Conservation (phyloP, 2,888 invertebrate genomes). For the Chrysina gloriosa region DNA sequence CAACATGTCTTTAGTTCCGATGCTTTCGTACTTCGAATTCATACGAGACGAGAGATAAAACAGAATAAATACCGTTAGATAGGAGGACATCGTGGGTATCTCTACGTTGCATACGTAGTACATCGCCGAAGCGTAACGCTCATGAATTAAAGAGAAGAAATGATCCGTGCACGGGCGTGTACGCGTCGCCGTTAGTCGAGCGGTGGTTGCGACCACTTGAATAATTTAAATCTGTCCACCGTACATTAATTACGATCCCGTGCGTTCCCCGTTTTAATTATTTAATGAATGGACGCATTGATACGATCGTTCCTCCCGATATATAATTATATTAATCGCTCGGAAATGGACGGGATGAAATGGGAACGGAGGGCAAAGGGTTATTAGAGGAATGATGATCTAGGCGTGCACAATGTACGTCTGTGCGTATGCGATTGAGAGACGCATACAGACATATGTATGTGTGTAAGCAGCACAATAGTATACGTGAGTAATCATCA, state of each 20-base stretch:
- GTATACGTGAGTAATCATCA: too few species aligned
- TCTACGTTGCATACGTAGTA: too few species aligned
- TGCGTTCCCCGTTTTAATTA: slow-evolving; percentile 39
- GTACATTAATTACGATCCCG: slow-evolving; percentile 48
- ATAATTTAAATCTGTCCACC: slow-evolving; percentile 59
- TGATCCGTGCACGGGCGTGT: slow-evolving; percentile 44
- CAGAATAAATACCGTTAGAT: slow-evolving; percentile 14
- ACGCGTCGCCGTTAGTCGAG: slow-evolving; percentile 15
- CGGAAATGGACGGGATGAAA: slow-evolving; percentile 27
- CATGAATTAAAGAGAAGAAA: slow-evolving; percentile 56
- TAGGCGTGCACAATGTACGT: background rate
- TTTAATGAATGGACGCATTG: slow-evolving; percentile 39
- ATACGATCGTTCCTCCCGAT: slow-evolving; percentile 37
- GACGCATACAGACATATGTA: too few species aligned
- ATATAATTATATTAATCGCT: slow-evolving; percentile 39
- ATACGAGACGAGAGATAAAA: background rate
- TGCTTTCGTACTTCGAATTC: too few species aligned
- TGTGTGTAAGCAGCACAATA: too few species aligned
- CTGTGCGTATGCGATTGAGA: background rate
- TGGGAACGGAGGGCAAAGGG: slow-evolving; percentile 19
- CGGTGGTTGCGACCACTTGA: slow-evolving; percentile 48
- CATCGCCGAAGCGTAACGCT: slow-evolving; percentile 36
- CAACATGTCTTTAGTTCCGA: too few species aligned
- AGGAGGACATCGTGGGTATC: slow-evolving; percentile 16
- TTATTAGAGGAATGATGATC: slow-evolving; percentile 19